These are phyloP conservation scores for Syritta pipiens DNA, from an alignment of 2,888 invertebrate species.

Conservation along the genomic window DNA sequence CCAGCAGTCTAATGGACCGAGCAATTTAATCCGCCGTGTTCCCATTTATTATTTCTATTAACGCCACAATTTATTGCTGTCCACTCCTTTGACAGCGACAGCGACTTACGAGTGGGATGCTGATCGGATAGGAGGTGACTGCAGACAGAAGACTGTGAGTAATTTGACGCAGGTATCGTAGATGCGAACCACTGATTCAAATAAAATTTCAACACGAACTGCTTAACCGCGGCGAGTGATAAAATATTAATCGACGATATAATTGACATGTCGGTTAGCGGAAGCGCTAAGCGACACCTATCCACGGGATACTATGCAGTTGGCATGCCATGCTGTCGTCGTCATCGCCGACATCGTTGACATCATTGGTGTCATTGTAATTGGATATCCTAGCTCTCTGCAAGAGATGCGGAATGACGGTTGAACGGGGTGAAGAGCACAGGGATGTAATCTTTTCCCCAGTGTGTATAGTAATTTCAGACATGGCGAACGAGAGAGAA, in stretches of 20 bases:
- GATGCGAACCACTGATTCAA: conserved; percentile 58
- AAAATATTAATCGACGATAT: conserved; percentile 48
- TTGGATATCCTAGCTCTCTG: conserved; percentile 37
- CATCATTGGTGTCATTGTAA: conserved; percentile 32
- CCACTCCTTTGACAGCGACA: conserved; percentile 28
- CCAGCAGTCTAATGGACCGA: conserved; percentile 34
- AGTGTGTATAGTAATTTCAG: conserved; percentile 13
- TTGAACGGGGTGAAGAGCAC: neutral
- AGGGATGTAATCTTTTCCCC: conserved; percentile 13
- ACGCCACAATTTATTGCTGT: conserved; percentile 57
- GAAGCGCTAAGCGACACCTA: conserved; percentile 57
- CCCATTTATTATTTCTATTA: conserved; percentile 57
- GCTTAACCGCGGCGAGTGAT: conserved; percentile 56
- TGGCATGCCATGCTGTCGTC: conserved; percentile 13
- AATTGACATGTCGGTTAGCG: conserved; percentile 62
- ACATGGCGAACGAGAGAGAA: neutral
- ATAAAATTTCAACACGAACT: conserved; percentile 57
- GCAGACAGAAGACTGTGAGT: conserved; percentile 26
- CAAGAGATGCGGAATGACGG: conserved; percentile 1
- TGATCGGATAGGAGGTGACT: conserved; percentile 26
- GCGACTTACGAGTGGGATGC: conserved; percentile 50
- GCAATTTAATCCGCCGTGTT: conserved; percentile 38
- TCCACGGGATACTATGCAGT: conserved; percentile 10
- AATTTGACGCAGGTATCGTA: conserved; percentile 53
- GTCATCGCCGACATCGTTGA: neutral